These are phyloP conservation scores for Brachyistius frenatus DNA, from an alignment of 2,113 vertebrate species.

Conservation along the genomic window DNA sequence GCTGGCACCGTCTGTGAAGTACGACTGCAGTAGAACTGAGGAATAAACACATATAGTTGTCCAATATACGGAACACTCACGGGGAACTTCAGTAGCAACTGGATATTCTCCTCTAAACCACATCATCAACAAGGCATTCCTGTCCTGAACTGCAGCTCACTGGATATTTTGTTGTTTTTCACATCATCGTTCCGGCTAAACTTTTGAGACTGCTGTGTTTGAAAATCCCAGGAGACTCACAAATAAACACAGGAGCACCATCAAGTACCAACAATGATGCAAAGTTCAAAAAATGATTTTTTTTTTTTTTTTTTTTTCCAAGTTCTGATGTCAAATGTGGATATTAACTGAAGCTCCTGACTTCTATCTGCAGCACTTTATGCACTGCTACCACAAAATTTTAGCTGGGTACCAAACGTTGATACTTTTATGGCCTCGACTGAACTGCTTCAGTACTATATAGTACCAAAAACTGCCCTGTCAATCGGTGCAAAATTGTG, in stretches of 20 bases:
- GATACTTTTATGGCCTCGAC: no score
- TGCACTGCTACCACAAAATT: not conserved
- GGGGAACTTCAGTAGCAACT: not conserved
- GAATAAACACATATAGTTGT: conserved; percentile 1
- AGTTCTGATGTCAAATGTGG: not conserved
- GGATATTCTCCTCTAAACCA: conserved; percentile 12
- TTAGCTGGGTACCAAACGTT: no score
- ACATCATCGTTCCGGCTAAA: not conserved
- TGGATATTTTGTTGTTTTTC: not conserved
- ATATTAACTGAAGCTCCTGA: not conserved
- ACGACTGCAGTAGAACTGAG: conserved; percentile 5
- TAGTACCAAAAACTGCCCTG: no score
- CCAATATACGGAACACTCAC: conserved; percentile 9
- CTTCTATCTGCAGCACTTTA: not conserved
- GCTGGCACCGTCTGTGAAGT: conserved; percentile 36
- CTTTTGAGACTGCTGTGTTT: not conserved
- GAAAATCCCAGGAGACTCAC: conserved; percentile 12
- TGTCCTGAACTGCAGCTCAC: not conserved
- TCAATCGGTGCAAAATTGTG: no score
- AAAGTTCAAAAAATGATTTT: not conserved
- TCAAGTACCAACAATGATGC: no score
- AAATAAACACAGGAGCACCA: not conserved
- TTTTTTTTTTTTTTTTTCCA: not conserved
- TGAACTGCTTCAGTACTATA: no score
- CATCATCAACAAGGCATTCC: not conserved